These are phyloP conservation scores for Machaerirhynchus nigripectus DNA, from an alignment of 2,113 vertebrate species.

Conservation along the genomic window DNA sequence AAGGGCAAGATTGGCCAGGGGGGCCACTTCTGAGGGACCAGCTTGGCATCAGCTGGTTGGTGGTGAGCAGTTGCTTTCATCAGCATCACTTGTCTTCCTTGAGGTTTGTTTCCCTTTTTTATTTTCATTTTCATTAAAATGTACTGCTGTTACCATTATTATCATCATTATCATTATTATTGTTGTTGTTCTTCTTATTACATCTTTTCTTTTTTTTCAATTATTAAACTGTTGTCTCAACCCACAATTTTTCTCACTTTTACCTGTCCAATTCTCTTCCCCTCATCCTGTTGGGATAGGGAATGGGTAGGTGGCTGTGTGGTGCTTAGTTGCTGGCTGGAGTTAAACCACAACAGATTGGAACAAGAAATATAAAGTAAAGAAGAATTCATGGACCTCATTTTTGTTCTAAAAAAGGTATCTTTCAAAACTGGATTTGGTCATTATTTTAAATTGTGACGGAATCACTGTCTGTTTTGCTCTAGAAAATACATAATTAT, in stretches of 20 bases:
- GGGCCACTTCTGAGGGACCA: fast-evolving
- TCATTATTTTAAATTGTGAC: not conserved
- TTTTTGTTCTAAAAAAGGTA: not conserved
- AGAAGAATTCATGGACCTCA: not conserved
- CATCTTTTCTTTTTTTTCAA: not conserved
- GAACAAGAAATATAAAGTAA: not conserved
- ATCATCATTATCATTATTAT: fast-evolving
- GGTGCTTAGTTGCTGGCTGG: not conserved
- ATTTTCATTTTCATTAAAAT: not conserved
- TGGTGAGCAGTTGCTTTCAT: not conserved
- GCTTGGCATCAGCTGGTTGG: fast-evolving
- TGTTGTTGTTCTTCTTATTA: fast-evolving
- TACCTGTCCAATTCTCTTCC: not conserved
- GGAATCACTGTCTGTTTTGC: not conserved
- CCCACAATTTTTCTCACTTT: not conserved
- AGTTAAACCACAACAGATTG: not conserved
- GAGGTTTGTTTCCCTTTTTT: not conserved
- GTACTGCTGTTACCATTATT: too few relatives aligned
- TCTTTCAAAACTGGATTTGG: not conserved
- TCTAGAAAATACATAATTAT: not conserved
- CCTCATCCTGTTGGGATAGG: too few relatives aligned
- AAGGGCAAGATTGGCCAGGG: not conserved
- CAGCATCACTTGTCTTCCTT: not conserved
- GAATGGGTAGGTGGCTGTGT: not conserved
- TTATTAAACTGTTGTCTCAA: not conserved